Evolutionary conservation across 2,888 invertebrate genomes (phyloP), one percentile per base, ranked within the genome.

Genomic region (Harpagoxenus sublaevis): DNA sequence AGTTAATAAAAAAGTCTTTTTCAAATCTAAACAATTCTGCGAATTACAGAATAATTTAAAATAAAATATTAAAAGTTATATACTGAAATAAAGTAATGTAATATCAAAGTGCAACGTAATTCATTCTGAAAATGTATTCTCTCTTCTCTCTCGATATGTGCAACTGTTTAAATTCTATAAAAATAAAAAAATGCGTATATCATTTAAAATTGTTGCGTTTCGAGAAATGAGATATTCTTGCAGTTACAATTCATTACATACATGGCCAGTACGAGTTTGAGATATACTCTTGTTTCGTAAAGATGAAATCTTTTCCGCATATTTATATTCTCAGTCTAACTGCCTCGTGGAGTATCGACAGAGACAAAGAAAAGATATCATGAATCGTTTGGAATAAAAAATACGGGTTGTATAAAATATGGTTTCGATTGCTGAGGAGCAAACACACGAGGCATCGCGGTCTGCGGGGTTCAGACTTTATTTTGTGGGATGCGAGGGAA

Each of bases 361-460:
- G 15, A 53, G 42, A 63, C 23, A 57, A 42, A 73, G 35, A 23
- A 74, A 73, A 23, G 12, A 60, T 60, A 18, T 74, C 23, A 48
- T 9, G 18, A 79, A 57, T 48, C 8, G 6, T 28, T 60, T 1
- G 18, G 4, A n/a, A 78, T 45, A 28, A 66, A 53, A 55, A 45
- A 68, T 42, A 23, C 18, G 23, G 2, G 51, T 77, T 31, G 2
- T 42, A 45, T 42, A 55, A 23, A 23, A 57, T 45, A 71, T 78
- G 9, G 15, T 42, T 53, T 79, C 45, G 48, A 73, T 75, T 8
- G 23, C 10, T n/a, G 57, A 9, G 42, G 3, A 23, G 12, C 23
- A 28, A 71, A 48, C 63, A 18, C 6, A 8, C 23, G 85, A 81
- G 82, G 73, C 81, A 73, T 79, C 71, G 86, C 87, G 84, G 84